Evolutionary conservation across 2,113 vertebrate genomes (phyloP).

Genomic region (Caracal caracal): DNA sequence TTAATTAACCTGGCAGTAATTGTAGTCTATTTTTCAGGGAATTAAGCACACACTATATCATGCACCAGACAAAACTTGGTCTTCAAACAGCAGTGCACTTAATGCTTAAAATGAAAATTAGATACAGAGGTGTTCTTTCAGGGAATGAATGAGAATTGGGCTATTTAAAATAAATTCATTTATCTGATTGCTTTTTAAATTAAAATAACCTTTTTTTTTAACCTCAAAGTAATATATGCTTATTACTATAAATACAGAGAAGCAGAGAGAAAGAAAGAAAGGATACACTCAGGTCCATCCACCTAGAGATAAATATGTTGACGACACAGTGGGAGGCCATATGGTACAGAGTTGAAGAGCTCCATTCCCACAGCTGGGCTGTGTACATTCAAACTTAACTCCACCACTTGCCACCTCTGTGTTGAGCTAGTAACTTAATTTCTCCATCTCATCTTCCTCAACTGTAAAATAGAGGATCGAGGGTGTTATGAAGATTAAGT

Average conservation of each 20-base stretch:
- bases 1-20: constrained; percentile 39
- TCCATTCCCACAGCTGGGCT: not conserved
- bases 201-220: constrained; percentile 23
- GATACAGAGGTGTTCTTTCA: not conserved
- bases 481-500: not conserved
- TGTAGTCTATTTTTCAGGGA: constrained; percentile 27
- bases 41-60: not conserved
- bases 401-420: not conserved
- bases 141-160: not conserved
- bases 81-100: constrained; percentile 1
- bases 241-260: not conserved
- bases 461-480: not conserved
- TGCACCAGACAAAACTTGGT: not conserved
- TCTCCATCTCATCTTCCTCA: not conserved
- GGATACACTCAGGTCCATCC: not conserved
- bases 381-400: not conserved
- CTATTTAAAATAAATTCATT: constrained; percentile 30
- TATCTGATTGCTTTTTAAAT: constrained; percentile 40
- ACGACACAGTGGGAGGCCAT: not conserved
- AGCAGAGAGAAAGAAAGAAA: not conserved
- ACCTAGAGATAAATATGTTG: not conserved
- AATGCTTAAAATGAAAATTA: constrained; percentile 53
- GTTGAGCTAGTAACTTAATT: not conserved
- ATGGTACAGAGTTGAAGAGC: not conserved
- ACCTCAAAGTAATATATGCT: not conserved